Conservation (phyloP, 2,797 vertebrate genomes). For the Coregonus ussuriensis region DNA sequence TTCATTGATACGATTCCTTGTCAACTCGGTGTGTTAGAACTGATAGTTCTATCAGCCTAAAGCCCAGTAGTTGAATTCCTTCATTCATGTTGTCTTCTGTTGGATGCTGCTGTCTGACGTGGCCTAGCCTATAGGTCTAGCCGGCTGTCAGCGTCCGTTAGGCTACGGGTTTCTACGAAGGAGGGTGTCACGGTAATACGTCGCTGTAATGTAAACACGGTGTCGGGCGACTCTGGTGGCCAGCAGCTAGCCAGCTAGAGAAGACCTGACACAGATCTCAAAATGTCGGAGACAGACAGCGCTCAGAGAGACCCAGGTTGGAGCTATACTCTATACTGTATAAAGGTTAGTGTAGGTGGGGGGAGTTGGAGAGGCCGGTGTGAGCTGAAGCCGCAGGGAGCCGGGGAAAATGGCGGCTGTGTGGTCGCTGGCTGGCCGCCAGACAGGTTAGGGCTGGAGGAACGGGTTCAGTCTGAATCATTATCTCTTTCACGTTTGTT, state of each 20-base stretch:
- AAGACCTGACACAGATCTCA: not conserved
- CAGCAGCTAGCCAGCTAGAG: not conserved
- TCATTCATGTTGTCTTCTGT: not conserved
- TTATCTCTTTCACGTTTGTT: constrained; percentile 49
- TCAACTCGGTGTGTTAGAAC: not conserved
- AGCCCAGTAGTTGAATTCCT: not conserved
- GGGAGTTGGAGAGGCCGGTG: not conserved
- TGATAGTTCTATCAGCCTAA: not conserved
- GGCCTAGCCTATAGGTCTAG: too few species aligned
- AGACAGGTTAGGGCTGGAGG: constrained; percentile 16
- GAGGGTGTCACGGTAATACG: too few species aligned
- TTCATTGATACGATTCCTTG: not conserved
- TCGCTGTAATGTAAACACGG: too few species aligned
- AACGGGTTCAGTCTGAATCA: constrained; percentile 11
- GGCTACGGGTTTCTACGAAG: too few species aligned
- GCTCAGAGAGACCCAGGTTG: not conserved
- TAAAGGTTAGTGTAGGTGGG: not conserved
- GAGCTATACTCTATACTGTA: not conserved
- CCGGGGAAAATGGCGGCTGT: constrained; percentile 37
- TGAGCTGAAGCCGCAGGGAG: not conserved
- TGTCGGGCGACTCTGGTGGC: too few species aligned
- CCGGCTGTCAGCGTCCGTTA: too few species aligned
- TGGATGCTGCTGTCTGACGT: not conserved
- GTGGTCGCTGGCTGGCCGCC: constrained; percentile 17
- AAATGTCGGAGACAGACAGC: not conserved